phyloP scores from a whole-genome alignment of 92 coral and sea anemone genomes.

The Phenganax stokvisi region DNA sequence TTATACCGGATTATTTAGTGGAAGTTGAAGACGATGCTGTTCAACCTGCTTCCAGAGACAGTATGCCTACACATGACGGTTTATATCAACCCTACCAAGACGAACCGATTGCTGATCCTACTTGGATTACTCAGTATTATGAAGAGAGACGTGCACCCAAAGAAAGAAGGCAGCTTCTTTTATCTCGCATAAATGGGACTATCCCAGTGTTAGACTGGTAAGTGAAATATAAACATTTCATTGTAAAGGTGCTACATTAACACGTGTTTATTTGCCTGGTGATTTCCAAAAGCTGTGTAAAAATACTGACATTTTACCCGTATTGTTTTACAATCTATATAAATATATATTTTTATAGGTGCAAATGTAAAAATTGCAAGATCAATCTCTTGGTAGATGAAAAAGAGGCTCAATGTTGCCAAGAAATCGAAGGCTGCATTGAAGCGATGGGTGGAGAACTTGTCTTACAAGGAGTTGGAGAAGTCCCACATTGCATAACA shows the following conservation, averaged over 20 bases:
- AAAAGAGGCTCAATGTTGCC: constrained; percentile 31
- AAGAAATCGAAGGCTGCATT: constrained; percentile 6
- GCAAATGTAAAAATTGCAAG: constrained; percentile 2
- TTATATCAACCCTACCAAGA: constrained; percentile 6
- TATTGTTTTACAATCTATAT: neutral
- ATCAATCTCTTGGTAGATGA: constrained; percentile 1
- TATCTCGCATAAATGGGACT: constrained; percentile 6
- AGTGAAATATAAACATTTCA: neutral
- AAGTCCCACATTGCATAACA: constrained; percentile 16
- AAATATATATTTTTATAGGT: neutral
- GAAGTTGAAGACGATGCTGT: constrained; percentile 7
- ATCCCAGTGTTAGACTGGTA: neutral
- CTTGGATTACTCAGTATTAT: neutral
- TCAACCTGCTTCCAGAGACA: neutral
- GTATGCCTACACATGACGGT: neutral
- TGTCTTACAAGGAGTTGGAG: neutral
- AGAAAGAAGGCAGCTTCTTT: constrained; percentile 3
- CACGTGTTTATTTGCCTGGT: no score
- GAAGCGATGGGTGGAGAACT: neutral
- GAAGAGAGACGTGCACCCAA: neutral
- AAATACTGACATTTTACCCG: neutral
- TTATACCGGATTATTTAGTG: neutral
- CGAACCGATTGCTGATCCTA: constrained; percentile 13
- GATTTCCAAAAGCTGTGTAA: no score
- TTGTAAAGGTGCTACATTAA: neutral